Conservation (phyloP, 2,113 vertebrate genomes). For the human (Homo sapiens) region GRCh38 chr6:70886501-70887000, state of each 20-base stretch:
- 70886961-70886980: accelerated
- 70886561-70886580: background rate
- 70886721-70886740: background rate
- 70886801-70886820: background rate
- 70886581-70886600: background rate
- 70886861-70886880: background rate
- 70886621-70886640: no score
- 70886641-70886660: background rate
- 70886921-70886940: background rate
- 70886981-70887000: background rate
- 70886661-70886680: no score
- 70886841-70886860: no score
- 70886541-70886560: background rate
- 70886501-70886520: background rate
- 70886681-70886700: accelerated
- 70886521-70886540: background rate
- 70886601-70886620: background rate
- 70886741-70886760: accelerated
- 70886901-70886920: background rate
- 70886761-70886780: accelerated
- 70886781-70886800: background rate
- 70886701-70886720: accelerated
- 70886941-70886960: accelerated
- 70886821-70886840: background rate
- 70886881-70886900: background rate